Evolutionary conservation across 2,113 vertebrate species (phyloP).

Genomic region (Cochlearius cochlearius): DNA sequence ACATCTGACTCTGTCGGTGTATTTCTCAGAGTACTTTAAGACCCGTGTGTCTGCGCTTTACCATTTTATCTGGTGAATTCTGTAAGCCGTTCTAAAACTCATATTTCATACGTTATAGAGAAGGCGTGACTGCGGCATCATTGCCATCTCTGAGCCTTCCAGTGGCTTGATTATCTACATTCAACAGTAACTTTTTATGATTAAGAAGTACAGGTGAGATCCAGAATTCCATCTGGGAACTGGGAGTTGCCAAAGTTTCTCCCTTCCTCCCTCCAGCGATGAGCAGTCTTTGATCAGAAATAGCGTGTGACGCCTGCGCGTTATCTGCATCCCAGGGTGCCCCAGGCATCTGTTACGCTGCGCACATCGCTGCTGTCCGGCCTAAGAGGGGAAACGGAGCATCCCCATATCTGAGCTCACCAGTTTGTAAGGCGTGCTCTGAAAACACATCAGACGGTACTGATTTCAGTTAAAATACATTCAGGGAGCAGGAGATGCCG

Average conservation of each 20-base stretch:
- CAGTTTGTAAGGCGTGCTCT: neutral
- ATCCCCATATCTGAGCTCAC: neutral
- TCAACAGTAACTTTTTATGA: neutral
- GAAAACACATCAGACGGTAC: neutral
- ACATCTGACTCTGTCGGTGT: neutral
- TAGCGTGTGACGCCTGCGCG: neutral
- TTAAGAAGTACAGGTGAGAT: neutral
- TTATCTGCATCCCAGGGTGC: neutral
- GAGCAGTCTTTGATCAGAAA: neutral
- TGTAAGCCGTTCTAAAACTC: neutral
- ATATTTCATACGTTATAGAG: accelerated
- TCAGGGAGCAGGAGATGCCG: neutral
- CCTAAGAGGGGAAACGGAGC: neutral
- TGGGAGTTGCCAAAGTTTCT: neutral
- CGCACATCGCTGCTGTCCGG: neutral
- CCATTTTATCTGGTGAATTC: neutral
- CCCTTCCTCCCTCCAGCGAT: neutral
- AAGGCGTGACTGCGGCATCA: neutral
- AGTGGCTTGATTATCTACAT: neutral
- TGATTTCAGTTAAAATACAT: neutral
- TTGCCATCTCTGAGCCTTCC: neutral
- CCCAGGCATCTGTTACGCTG: neutral
- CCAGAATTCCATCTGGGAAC: neutral
- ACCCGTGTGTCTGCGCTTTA: neutral
- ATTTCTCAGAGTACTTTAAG: neutral